Conservation (phyloP, 30 jellyfish, hydroid and myxozoan species). For the Chironex yamaguchii region DNA sequence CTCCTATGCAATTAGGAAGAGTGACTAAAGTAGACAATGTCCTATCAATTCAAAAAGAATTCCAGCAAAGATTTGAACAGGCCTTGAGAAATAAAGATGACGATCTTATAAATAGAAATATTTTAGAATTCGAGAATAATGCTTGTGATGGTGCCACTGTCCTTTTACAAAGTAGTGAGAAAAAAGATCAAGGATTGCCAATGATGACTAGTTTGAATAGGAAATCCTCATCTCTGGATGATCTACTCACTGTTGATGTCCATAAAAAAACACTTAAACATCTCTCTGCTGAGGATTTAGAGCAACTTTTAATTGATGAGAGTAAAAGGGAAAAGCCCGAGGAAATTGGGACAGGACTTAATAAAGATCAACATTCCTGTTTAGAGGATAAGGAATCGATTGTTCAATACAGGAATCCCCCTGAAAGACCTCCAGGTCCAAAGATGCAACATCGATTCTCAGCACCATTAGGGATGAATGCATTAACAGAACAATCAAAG, state of each 20-base stretch:
- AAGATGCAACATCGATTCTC: constrained; percentile 57
- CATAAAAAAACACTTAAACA: background rate
- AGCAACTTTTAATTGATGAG: background rate
- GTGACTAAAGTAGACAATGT: background rate
- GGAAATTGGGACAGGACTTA: background rate
- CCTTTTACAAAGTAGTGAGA: background rate
- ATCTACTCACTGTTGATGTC: background rate
- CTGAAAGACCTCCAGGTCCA: constrained; percentile 72
- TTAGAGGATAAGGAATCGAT: background rate
- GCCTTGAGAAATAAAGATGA: background rate
- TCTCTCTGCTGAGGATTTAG: background rate
- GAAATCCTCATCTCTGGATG: background rate
- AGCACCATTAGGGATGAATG: constrained; percentile 41
- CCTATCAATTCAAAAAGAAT: background rate
- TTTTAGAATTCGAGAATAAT: background rate
- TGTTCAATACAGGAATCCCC: constrained; percentile 10
- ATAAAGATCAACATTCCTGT: background rate
- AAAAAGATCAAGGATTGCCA: too few species aligned
- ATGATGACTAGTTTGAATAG: background rate
- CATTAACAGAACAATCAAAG: background rate
- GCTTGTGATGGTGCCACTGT: background rate
- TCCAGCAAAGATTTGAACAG: background rate
- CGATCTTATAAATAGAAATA: background rate
- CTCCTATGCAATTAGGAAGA: background rate
- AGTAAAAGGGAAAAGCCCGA: too few species aligned